phyloP scores from a whole-genome alignment of 2,888 invertebrate species.

The Acanthosepion esculentum region DNA sequence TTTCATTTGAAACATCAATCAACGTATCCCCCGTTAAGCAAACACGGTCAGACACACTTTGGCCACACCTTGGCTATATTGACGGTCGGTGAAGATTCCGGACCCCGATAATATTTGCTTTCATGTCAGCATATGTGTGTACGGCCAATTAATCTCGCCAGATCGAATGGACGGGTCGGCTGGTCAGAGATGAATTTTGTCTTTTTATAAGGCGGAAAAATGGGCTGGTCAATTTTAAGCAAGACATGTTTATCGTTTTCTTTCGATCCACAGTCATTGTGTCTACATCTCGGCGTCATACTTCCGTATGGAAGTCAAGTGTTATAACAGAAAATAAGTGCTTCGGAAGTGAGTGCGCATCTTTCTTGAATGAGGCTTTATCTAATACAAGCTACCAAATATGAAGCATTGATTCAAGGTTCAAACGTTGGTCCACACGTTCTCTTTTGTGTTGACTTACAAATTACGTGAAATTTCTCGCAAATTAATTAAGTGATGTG shows the following conservation, averaged over 20 bases:
- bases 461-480: too few relatives aligned
- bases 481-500: too few relatives aligned
- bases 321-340: neutral
- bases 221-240: neutral
- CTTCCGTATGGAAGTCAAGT: neutral
- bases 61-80: neutral
- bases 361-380: neutral
- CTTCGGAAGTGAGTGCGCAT: neutral
- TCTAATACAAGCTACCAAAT: neutral
- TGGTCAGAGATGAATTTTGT: neutral
- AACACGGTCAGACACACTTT: neutral
- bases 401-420: neutral
- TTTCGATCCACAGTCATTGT: neutral
- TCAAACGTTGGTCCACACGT: too few relatives aligned
- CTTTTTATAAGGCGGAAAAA: neutral
- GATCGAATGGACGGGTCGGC: neutral
- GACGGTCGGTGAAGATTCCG: neutral
- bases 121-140: neutral
- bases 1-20: slow-evolving; percentile 2
- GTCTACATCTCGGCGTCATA: neutral
- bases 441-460: too few relatives aligned
- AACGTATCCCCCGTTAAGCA: neutral
- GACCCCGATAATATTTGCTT: neutral
- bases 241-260: neutral
- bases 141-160: neutral